These are phyloP conservation scores for Trididemnum miniatum DNA, from an alignment of 23 tunicate genomes.

Conservation along the genomic window DNA sequence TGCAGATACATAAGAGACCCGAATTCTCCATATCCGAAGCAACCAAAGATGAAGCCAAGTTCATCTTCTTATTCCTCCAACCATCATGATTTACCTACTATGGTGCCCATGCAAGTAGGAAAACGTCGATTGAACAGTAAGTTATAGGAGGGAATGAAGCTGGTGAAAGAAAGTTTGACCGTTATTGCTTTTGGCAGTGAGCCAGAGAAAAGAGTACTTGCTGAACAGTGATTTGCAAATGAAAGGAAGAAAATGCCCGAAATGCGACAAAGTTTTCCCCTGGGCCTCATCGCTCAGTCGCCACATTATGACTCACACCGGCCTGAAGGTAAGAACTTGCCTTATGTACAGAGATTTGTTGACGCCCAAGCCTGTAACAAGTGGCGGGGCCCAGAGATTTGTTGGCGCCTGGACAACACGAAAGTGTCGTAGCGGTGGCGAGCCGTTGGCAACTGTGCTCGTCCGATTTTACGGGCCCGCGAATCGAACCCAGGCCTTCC, in stretches of 20 bases:
- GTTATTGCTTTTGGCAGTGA: too few species aligned
- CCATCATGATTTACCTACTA: conserved; percentile 22
- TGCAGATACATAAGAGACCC: conserved; percentile 27
- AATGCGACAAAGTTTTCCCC: conserved; percentile 84
- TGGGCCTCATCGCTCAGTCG: conserved; percentile 95
- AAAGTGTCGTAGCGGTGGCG: neutral
- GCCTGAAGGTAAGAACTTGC: conserved; percentile 92
- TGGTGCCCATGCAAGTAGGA: conserved; percentile 31
- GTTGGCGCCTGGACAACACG: neutral
- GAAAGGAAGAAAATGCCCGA: conserved; percentile 77
- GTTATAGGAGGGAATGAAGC: too few species aligned
- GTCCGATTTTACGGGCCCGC: too few species aligned
- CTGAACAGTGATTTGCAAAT: too few species aligned
- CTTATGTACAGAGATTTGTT: too few species aligned
- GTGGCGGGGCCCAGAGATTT: too few species aligned
- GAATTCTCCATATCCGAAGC: conserved; percentile 2
- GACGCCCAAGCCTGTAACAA: too few species aligned
- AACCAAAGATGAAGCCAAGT: neutral
- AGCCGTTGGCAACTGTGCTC: too few species aligned
- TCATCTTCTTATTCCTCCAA: too few species aligned
- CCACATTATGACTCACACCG: conserved; percentile 96
- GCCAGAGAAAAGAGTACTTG: too few species aligned
- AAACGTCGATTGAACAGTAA: conserved; percentile 10
- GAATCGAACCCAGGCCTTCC: too few species aligned
- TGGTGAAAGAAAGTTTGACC: too few species aligned